Percentiles rank a stretch among this genome's conserved stretches.
Conservation (phyloP, 1,140 invertebrate genomes). For the Euglossa dilemma region DNA sequence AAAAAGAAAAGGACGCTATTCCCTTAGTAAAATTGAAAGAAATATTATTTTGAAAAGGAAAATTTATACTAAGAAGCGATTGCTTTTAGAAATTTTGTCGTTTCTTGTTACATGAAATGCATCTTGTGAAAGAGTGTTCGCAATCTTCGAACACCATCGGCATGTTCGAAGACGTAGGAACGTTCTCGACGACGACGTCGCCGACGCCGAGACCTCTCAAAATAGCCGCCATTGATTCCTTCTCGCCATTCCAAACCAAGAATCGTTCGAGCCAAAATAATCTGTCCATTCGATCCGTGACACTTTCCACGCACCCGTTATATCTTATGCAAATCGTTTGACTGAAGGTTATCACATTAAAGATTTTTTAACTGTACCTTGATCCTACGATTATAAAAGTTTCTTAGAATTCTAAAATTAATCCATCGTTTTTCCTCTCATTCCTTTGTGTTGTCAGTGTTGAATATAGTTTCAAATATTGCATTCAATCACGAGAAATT, state of each 20-base stretch:
- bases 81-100: neutral
- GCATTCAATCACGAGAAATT: too few relatives aligned
- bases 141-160: constrained; percentile 6
- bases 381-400: neutral
- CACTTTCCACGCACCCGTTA: neutral
- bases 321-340: neutral
- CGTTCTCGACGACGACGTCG: constrained; percentile 46
- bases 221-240: constrained; percentile 59
- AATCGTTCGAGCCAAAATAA: constrained; percentile 40
- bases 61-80: neutral
- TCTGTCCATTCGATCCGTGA: constrained; percentile 22
- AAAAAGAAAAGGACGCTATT: neutral
- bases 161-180: constrained; percentile 31
- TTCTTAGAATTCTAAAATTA: too few relatives aligned
- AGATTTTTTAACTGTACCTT: neutral
- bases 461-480: too few relatives aligned
- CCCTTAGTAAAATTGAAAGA: neutral
- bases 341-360: neutral
- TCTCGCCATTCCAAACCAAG: constrained; percentile 48
- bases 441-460: too few relatives aligned
- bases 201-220: constrained; percentile 38
- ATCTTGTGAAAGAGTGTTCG: neutral
- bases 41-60: neutral
- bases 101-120: neutral
- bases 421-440: too few relatives aligned